phyloP scores from a whole-genome alignment of 2,888 invertebrate genomes.

The Atethmia centrago region DNA sequence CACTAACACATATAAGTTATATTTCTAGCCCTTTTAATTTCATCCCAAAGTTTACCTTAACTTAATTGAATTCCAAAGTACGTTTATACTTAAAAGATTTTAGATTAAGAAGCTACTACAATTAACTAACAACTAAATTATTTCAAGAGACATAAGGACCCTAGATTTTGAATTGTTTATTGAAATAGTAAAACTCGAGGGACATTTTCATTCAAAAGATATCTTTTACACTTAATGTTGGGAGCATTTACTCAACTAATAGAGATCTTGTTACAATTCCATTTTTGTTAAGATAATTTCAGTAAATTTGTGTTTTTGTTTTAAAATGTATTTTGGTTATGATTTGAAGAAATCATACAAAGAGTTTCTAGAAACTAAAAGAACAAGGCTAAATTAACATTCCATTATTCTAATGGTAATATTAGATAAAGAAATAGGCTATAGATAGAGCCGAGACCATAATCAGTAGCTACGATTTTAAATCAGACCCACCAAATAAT shows the following conservation, averaged over 20 bases:
- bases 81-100: slow-evolving; percentile 9
- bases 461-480: not conserved
- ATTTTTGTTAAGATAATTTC: slow-evolving; percentile 17
- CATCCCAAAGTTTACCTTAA: not conserved
- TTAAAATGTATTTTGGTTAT: not conserved
- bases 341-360: not conserved
- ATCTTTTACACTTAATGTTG: slow-evolving; percentile 26
- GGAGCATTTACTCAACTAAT: slow-evolving; percentile 38
- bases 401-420: too few species aligned
- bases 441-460: not conserved
- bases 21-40: not conserved
- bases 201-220: slow-evolving; percentile 27
- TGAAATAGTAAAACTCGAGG: slow-evolving; percentile 29
- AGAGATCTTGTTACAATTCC: slow-evolving; percentile 25
- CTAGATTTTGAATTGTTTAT: slow-evolving; percentile 37
- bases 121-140: slow-evolving; percentile 43
- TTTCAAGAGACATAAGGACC: slow-evolving; percentile 25
- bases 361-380: not conserved
- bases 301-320: not conserved
- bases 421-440: not conserved
- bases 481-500: not conserved
- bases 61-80: slow-evolving; percentile 10
- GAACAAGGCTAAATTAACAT: not conserved
- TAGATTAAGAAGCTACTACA: slow-evolving; percentile 30
- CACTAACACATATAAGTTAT: not conserved